phyloP scores from a whole-genome alignment of 2,888 invertebrate genomes.

The Cheilosia impressa region DNA sequence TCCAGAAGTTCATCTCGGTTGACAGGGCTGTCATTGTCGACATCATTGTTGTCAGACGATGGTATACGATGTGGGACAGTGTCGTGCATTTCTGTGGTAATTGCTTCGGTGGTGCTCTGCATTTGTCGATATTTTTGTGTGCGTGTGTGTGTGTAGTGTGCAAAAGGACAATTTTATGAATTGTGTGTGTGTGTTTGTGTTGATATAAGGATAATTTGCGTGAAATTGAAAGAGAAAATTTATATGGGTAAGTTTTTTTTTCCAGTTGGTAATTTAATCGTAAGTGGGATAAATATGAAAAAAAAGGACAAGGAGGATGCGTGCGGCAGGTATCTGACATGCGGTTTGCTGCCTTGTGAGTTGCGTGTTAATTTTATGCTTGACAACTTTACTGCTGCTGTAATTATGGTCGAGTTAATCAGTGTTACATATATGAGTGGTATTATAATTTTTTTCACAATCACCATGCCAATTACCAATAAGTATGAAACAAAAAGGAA shows the following conservation, averaged over 20 bases:
- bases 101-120: conserved; percentile 69
- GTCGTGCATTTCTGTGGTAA: conserved; percentile 71
- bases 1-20: conserved; percentile 63
- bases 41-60: conserved; percentile 60
- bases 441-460: conserved; percentile 21
- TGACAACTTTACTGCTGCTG: conserved; percentile 60
- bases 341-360: conserved; percentile 58
- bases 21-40: conserved; percentile 55
- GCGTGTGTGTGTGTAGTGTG: conserved; percentile 20
- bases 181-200: conserved; percentile 27
- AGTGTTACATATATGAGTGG: conserved; percentile 31
- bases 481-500: conserved; percentile 23
- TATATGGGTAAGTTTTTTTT: conserved; percentile 35
- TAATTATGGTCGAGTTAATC: conserved; percentile 67
- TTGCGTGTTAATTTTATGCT: conserved; percentile 70
- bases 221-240: conserved; percentile 70
- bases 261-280: conserved; percentile 30
- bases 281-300: conserved; percentile 28
- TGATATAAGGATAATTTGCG: conserved; percentile 59
- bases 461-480: conserved; percentile 55
- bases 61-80: conserved; percentile 48
- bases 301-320: conserved; percentile 32
- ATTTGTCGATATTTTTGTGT: conserved; percentile 16
- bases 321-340: conserved; percentile 47
- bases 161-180: conserved; percentile 36